Base-by-base conservation (phyloP, 2,888 invertebrate species). In the Linyphia triangularis region DNA sequence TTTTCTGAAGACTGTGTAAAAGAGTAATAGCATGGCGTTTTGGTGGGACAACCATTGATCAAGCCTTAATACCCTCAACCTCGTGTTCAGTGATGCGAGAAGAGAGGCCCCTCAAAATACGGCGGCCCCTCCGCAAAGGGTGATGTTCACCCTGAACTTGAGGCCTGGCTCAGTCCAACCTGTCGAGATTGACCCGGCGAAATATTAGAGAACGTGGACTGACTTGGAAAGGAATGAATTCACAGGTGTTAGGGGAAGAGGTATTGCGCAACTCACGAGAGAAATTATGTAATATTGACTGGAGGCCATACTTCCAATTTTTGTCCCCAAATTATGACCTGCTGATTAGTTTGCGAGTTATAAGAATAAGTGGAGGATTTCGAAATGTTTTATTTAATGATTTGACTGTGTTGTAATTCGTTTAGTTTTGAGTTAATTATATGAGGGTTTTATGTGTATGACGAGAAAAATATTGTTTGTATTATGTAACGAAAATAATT, bases 61-160 rank as follows among this genome's bases (percentile, higher is more conserved):
- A 72, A 82, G 59, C 81, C 70, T 70, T 26, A 70, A 33, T 30
- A 28, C 24, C 13, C 26, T 61, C 61, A 30, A 28, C 37, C 43
- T 65, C 30, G 40, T 43, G 28, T 13, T 16, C 78, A 65, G 57
- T 19, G 77, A 77, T 33, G 33, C 24, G 26, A 37, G n/a, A 33
- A 61, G 19, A 16, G 75, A 51, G 81, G 81, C 59, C 57, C 70
- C 70, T 24, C 61, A 24, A 69, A 3, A 22, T 37, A 16, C 19
- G 43, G 81, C 69, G 81, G 57, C 69, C 33, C 19, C 13, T n/a
- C n/a, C 61, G 10, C 19, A 6, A 30, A 40, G 81, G 70, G n/a
- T 26, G 43, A 24, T 13, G 33, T 77, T 59, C 24, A 81, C 59
- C 81, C 70, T 81, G 81, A 81, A 81, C 81, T 70, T 67, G 26